Conservation (phyloP, 2,888 invertebrate species). For the Euplexia lucipara region DNA sequence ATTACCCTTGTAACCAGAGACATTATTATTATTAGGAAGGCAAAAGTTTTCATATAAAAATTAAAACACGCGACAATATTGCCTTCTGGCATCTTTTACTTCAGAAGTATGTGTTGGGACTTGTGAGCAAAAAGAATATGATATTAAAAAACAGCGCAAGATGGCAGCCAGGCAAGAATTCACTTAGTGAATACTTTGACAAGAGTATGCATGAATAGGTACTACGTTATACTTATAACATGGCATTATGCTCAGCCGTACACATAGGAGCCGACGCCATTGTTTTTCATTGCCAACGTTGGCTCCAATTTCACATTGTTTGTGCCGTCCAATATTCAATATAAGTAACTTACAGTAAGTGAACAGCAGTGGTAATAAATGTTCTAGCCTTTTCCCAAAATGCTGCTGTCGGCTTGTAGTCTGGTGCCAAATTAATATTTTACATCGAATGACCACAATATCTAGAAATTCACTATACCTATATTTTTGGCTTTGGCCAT, state of each 20-base stretch:
- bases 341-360: conserved; percentile 3
- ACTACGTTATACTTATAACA: too few species aligned
- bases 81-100: conserved; percentile 8
- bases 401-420: neutral
- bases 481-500: neutral
- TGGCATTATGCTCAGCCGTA: neutral
- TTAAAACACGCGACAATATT: conserved; percentile 28
- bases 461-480: neutral
- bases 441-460: conserved; percentile 1
- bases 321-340: conserved; percentile 4
- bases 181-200: neutral
- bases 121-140: too few species aligned
- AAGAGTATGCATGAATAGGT: too few species aligned
- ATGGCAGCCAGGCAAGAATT: conserved; percentile 5
- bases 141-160: conserved; percentile 30
- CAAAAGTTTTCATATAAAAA: conserved; percentile 30
- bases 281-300: neutral
- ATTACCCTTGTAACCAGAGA: conserved; percentile 13
- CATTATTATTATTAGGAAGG: conserved; percentile 5
- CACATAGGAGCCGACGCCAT: neutral
- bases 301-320: neutral
- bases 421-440: conserved; percentile 3
- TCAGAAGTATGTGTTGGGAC: conserved; percentile 1
- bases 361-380: conserved; percentile 7
- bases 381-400: neutral